Percentiles rank a stretch among this genome's conserved stretches.
Evolutionary conservation across 2,888 invertebrate species (phyloP).

Genomic region (Spisula solida): DNA sequence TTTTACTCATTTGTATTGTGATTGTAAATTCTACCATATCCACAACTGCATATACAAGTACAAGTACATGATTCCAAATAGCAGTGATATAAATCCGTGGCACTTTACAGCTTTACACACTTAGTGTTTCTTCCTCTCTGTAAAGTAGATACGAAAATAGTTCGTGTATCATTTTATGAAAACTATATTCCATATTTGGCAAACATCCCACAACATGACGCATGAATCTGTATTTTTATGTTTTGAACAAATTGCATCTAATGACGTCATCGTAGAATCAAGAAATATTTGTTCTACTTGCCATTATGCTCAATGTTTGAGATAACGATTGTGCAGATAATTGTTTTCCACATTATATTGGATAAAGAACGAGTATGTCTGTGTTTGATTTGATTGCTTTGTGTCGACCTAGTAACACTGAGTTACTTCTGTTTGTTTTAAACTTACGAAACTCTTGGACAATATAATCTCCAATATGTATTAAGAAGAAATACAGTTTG

Average conservation of each 20-base stretch:
- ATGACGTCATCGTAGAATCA: neutral
- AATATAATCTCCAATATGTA: neutral
- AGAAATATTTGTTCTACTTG: neutral
- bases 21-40: no score
- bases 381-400: neutral
- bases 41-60: no score
- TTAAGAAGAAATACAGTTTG: neutral
- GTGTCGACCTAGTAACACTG: neutral
- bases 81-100: no score
- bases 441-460: neutral
- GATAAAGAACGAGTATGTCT: neutral
- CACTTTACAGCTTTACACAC: no score
- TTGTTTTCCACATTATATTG: neutral
- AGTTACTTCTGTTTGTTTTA: neutral
- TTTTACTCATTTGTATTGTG: no score
- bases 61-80: no score
- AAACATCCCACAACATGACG: neutral
- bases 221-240: neutral
- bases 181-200: neutral
- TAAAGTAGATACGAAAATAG: constrained; percentile 1
- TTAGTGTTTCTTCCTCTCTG: no score
- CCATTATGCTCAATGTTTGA: neutral
- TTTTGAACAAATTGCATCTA: neutral
- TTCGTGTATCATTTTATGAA: neutral
- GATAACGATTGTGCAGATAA: neutral